Evolutionary conservation across 2,888 invertebrate genomes (phyloP), one percentile per base, ranked within the genome.

Genomic region (Campaea margaritaria): DNA sequence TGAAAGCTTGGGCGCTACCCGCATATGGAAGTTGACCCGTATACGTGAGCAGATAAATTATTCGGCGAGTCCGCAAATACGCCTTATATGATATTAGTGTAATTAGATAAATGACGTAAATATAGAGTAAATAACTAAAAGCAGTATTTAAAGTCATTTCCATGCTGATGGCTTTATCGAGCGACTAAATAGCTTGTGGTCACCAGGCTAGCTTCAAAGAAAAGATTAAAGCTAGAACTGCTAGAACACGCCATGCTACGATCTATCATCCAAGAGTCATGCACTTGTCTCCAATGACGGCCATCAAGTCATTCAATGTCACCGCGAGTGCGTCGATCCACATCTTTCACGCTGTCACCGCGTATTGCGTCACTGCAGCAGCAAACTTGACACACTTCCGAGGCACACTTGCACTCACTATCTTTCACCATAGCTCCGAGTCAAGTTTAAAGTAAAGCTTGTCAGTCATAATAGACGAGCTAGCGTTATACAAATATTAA

Each of bases 311-410:
- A 59, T 56, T 63, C 74, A 77, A 81, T 82, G 77, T 77, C 81
- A 73, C 57, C 65, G 60, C 68, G 70, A 75, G 68, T 70, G 65
- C 58, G 63, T 54, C 57, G 68, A 65, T 66, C 67, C 56, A 67
- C 58, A 53, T 70, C 68, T 72, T 57, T 70, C 64, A 60, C 67
- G 64, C 64, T 65, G 70, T 74, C 67, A 63, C 64, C n/a, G 31
- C 31, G 7, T 11, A 66, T 86, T 85, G 76, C 83, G 73, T 82
- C 83, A 86, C 64, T 64, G 65, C 60, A 67, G 58, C 56, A 69
- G 75, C 79, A 85, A 87, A 86, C 89, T 87, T 87, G 87, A 87
- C 87, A 86, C 73, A 86, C 81, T 81, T 83, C 72, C 71, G 67
- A 70, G 78, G 68, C 78, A 81, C 72, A 65, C 66, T 67, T 66